Evolutionary conservation across 2,113 vertebrate species (phyloP), one percentile per base, ranked within the genome.

Genomic region (Ellobius talpinus): DNA sequence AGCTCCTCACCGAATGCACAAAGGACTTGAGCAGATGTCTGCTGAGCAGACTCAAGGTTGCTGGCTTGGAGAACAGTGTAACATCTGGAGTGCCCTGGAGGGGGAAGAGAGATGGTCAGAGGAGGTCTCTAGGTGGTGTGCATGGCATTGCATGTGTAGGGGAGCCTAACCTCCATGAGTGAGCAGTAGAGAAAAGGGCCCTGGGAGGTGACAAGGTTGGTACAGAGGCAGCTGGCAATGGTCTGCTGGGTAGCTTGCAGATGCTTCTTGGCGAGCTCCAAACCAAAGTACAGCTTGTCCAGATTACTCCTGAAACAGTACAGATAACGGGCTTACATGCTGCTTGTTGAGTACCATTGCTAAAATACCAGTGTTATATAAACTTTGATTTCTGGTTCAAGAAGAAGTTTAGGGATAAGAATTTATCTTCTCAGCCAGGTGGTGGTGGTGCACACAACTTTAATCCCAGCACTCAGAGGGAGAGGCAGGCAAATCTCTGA

Each of bases 141-240:
- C 36, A 29, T 4, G 3, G 65, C 1, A 11, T 1, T 0, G 0
- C 23, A 23, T 0, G 7, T 16, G 0, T 0, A 0, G 24, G 47
- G 76, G 68, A 89, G 90, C 47, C 90, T 91, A 50, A 97, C 99
- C 99, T 99, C 99, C 99, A 99, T 99, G 94, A 99, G 99, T 90
- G 99, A 99, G 94, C 99, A 99, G 93, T 99, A 99, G 65, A 99
- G 99, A 98, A 99, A 99, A 1, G 99, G 99, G 8, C 99, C 99
- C 98, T 99, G 99, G 2, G 99, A 99, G 95, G 99, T 98, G 70
- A 99, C 99, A 9, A 99, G 99, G 97, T 99, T 99, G 97, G 99
- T 99, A 89, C 99, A 99, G 96, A 99, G 99, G 97, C 99, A 99
- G 98, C 99, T 99, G 95, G 99, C 99, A 0, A 99, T 99, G 0